phyloP scores from a whole-genome alignment of 2,888 invertebrate genomes.

The Chironomus riparius region DNA sequence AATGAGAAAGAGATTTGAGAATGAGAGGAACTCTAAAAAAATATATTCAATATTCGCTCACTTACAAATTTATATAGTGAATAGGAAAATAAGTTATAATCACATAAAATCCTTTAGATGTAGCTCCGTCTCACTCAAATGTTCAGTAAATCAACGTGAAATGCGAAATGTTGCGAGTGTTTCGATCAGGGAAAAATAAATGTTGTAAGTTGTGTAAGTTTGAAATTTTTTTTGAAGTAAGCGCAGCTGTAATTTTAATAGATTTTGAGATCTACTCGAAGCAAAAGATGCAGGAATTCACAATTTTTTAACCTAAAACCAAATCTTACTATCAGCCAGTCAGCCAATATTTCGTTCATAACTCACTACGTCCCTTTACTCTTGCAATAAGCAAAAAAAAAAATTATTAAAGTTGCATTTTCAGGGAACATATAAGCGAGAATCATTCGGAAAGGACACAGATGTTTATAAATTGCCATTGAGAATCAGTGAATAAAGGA shows the following conservation, averaged over 20 bases:
- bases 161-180: background rate
- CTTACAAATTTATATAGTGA: too few relatives aligned
- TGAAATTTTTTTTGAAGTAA: too few relatives aligned
- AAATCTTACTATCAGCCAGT: too few relatives aligned
- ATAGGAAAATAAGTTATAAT: conserved; percentile 2
- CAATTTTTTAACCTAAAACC: too few relatives aligned
- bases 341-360: background rate
- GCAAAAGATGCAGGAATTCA: too few relatives aligned
- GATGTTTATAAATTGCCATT: conserved; percentile 9
- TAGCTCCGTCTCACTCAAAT: too few relatives aligned
- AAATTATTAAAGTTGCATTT: background rate
- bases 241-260: too few relatives aligned
- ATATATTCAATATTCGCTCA: too few relatives aligned
- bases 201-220: background rate
- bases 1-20: too few relatives aligned
- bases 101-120: background rate
- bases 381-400: background rate
- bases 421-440: background rate
- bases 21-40: too few relatives aligned
- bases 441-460: background rate
- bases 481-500: background rate
- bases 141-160: background rate
- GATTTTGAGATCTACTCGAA: too few relatives aligned
- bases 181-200: background rate
- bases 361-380: too few relatives aligned